Evolutionary conservation across 2,113 vertebrate species (phyloP), one percentile per base, ranked within the genome.

Genomic region (Speoplatyrhinus poulsoni): DNA sequence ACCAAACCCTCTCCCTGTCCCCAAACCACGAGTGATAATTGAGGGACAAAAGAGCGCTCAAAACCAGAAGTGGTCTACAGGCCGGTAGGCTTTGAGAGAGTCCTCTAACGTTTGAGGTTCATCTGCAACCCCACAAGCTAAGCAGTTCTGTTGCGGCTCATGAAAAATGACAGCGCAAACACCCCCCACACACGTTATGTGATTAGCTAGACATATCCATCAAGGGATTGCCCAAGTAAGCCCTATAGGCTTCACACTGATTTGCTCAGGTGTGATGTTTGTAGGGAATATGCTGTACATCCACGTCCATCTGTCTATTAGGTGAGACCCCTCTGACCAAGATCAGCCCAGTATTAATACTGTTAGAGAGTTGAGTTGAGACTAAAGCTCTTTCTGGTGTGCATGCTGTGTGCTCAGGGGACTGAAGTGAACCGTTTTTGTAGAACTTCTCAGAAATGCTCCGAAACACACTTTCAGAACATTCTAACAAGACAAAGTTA

Each of bases 81-180:
- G 9, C 12, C n/a, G 16, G 16, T 46, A 9, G 17, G n/a, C 47
- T 64, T 60, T 63, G 36, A 48, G 47, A 33, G 59, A 62, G 52
- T 53, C 17, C n/a, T 60, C 53, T 72, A 16, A 19, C 54, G 3
- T 9, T 32, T 68, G 65, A 80, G 80, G 70, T 74, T 13, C 62
- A 77, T 70, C 60, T 7, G 17, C 46, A 72, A 61, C 62, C 59
- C 60, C 57, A 57, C 46, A 69, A 80, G 70, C 77, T 62, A 79
- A 82, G 68, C 72, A 67, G 50, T 79, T 72, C 57, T 62, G 75
- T 58, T 60, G 69, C 63, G 75, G 59, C 68, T 66, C 62, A 74
- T 83, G 79, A 84, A 70, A 82, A 83, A 88, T 64, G 61, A 72
- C 60, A 75, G 73, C 61, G 68, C 68, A 79, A 81, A 85, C 73